Conservation (phyloP, 2,797 vertebrate species). For the Graptemys geographica region DNA sequence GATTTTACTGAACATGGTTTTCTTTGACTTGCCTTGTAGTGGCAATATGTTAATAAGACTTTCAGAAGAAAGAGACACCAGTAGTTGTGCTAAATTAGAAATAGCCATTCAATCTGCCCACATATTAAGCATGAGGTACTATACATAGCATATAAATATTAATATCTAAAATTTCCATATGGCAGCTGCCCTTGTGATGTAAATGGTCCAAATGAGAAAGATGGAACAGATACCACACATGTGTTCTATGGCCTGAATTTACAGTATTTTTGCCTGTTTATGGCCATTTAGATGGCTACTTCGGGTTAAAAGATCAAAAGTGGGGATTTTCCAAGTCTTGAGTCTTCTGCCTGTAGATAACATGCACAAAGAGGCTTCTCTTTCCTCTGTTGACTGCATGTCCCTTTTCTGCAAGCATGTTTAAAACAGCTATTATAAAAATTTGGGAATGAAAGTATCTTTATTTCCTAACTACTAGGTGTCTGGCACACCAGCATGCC, state of each 20-base stretch:
- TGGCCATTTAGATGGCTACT: background rate
- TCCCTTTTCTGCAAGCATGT: background rate
- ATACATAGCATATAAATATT: background rate
- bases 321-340: background rate
- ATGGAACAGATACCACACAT: background rate
- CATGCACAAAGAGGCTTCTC: background rate
- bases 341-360: background rate
- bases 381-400: background rate
- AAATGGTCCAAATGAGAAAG: background rate
- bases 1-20: background rate
- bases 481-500: background rate
- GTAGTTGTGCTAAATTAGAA: background rate
- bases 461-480: background rate
- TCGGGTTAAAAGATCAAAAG: background rate
- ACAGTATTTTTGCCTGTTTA: background rate
- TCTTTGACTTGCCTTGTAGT: background rate
- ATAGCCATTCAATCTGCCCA: background rate
- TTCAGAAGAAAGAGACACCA: background rate
- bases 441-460: background rate
- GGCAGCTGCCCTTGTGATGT: background rate
- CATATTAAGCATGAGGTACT: too few species aligned
- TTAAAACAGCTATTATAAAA: background rate
- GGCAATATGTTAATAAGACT: background rate
- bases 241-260: background rate
- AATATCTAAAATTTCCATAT: background rate